Percentiles rank a stretch among this genome's conserved stretches.
Evolutionary conservation across 2,888 invertebrate species (phyloP).

Genomic region (Pseudeuparius sepicola): DNA sequence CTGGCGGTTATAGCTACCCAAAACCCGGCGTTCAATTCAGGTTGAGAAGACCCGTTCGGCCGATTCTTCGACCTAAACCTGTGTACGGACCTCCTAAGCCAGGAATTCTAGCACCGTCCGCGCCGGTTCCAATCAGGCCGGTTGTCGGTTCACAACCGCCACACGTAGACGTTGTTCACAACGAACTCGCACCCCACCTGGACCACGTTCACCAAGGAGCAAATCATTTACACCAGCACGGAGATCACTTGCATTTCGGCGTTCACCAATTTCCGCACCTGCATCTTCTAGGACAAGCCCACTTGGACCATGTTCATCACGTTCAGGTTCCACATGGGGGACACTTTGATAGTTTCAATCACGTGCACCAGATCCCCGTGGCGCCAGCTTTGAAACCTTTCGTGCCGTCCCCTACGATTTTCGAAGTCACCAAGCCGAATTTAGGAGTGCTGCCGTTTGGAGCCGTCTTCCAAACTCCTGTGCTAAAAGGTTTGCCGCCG

Average conservation of each 20-base stretch:
- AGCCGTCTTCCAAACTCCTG: conserved; percentile 27
- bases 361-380: conserved; percentile 18
- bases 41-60: conserved; percentile 21
- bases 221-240: too few relatives aligned
- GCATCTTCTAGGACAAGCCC: conserved; percentile 12
- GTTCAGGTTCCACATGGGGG: conserved; percentile 19
- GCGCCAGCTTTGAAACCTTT: conserved; percentile 18
- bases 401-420: conserved; percentile 24
- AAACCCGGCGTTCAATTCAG: conserved; percentile 25
- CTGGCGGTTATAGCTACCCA: conserved; percentile 24
- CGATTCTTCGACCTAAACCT: conserved; percentile 16
- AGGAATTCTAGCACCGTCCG: background rate
- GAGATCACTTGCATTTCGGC: background rate
- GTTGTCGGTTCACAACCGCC: background rate
- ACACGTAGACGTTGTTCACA: conserved; percentile 21
- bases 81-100: conserved; percentile 19
- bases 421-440: conserved; percentile 31
- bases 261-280: conserved; percentile 9
- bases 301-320: conserved; percentile 23
- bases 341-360: conserved; percentile 19
- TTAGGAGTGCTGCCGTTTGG: conserved; percentile 31
- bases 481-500: conserved; percentile 23
- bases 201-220: conserved; percentile 20
- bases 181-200: conserved; percentile 21
- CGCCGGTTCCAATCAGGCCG: background rate